Percentiles rank a stretch among this genome's conserved stretches.
phyloP scores from a whole-genome alignment of 2,113 vertebrate species.

The Gobio gobio region DNA sequence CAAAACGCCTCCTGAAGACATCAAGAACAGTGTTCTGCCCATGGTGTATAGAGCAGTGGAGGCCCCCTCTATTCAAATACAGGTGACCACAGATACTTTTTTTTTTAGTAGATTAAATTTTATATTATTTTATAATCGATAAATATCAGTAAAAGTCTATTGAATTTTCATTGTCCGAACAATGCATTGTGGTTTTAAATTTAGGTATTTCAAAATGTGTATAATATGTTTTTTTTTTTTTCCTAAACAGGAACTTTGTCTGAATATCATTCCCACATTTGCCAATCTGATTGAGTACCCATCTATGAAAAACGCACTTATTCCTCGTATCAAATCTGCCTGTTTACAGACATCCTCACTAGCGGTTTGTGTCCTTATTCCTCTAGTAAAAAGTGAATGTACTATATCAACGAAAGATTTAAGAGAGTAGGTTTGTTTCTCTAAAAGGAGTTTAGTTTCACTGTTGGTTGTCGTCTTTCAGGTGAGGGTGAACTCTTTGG shows the following conservation, averaged over 20 bases:
- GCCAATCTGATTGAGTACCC: constrained; percentile 98
- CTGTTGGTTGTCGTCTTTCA: constrained; percentile 60
- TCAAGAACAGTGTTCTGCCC: constrained; percentile 92
- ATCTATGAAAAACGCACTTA: constrained; percentile 98
- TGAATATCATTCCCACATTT: constrained; percentile 98
- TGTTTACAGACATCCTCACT: constrained; percentile 97
- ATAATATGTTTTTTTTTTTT: neutral
- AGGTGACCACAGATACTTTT: constrained; percentile 83
- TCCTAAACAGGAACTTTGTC: constrained; percentile 89
- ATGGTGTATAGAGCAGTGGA: constrained; percentile 98
- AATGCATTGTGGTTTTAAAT: neutral
- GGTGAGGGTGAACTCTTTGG: constrained; percentile 97
- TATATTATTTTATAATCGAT: neutral
- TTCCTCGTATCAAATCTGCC: constrained; percentile 94
- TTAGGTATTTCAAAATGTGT: neutral
- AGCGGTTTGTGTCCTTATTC: constrained; percentile 82
- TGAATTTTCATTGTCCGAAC: no score
- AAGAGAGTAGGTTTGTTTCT: neutral
- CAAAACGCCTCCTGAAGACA: constrained; percentile 95
- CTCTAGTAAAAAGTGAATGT: neutral
- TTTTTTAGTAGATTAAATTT: no score
- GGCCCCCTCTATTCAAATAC: constrained; percentile 97
- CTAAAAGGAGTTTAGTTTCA: neutral
- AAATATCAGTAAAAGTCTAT: neutral
- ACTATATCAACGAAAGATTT: neutral